Percentiles rank a stretch among this genome's conserved stretches.
Evolutionary conservation across 2,797 vertebrate species (phyloP).

Genomic region (Rhodeus uyekii): DNA sequence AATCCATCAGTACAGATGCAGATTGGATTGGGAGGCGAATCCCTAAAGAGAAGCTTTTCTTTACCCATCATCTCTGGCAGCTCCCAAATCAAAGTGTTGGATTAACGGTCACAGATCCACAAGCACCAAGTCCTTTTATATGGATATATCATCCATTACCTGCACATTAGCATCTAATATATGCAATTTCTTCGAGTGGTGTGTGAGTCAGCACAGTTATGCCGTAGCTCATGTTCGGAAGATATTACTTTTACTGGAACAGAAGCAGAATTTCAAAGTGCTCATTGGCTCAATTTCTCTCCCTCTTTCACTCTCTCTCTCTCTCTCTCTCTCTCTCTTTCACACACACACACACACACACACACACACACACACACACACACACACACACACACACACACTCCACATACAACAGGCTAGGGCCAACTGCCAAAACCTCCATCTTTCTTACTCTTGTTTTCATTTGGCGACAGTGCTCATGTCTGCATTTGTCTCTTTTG

Average conservation of each 20-base stretch:
- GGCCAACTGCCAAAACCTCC: conserved; percentile 61
- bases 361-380: no score
- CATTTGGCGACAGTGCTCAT: conserved; percentile 70
- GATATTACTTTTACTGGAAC: conserved; percentile 62
- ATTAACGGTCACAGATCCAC: conserved; percentile 56
- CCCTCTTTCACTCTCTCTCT: neutral
- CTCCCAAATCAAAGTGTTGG: conserved; percentile 40
- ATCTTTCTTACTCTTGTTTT: conserved; percentile 57
- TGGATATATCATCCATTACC: conserved; percentile 46
- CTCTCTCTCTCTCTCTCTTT: no score
- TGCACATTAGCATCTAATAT: conserved; percentile 51
- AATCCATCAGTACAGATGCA: conserved; percentile 66
- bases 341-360: no score
- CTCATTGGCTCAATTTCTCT: conserved; percentile 59
- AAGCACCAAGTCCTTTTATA: conserved; percentile 45
- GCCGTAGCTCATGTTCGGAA: conserved; percentile 51
- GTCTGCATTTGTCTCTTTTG: conserved; percentile 80
- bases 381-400: conserved; percentile 14
- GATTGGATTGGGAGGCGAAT: conserved; percentile 66
- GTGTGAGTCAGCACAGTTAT: conserved; percentile 35
- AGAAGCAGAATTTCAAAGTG: conserved; percentile 65
- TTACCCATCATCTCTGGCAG: conserved; percentile 50
- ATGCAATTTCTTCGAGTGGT: conserved; percentile 51
- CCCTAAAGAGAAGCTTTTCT: conserved; percentile 58
- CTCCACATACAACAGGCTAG: conserved; percentile 51